Percentiles rank a stretch among this genome's conserved stretches.
These are phyloP conservation scores for Erebia palarica DNA, from an alignment of 2,888 invertebrate species.

Conservation along the genomic window DNA sequence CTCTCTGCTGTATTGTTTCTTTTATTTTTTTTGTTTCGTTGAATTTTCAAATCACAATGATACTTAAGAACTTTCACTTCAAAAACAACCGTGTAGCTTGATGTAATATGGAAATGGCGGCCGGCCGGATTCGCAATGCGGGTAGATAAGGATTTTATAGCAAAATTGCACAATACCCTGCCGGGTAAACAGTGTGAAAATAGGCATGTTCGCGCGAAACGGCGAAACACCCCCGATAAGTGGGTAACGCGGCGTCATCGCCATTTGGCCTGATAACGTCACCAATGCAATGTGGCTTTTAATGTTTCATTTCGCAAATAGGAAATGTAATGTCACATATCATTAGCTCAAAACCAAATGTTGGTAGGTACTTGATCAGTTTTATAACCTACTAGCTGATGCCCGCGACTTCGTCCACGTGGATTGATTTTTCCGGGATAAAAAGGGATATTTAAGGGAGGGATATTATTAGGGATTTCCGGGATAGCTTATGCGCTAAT, in stretches of 20 bases:
- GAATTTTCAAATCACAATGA: too few relatives aligned
- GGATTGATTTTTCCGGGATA: too few relatives aligned
- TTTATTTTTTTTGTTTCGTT: too few relatives aligned
- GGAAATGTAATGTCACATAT: not conserved
- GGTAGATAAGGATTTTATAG: constrained; percentile 76
- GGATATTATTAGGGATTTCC: too few relatives aligned
- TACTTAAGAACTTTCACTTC: too few relatives aligned
- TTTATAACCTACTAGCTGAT: too few relatives aligned
- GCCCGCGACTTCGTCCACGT: too few relatives aligned
- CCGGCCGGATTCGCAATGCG: constrained; percentile 70
- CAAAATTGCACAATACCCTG: constrained; percentile 55
- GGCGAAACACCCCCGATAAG: constrained; percentile 60
- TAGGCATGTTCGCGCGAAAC: constrained; percentile 52
- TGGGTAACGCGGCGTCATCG: constrained; percentile 42
- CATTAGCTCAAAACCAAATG: not conserved
- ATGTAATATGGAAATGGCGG: constrained; percentile 68
- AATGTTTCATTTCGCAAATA: constrained; percentile 44
- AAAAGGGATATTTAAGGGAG: too few relatives aligned
- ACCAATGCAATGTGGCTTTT: constrained; percentile 36
- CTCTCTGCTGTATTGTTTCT: too few relatives aligned
- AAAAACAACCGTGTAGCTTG: not conserved
- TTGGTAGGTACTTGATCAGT: not conserved
- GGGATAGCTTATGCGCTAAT: too few relatives aligned
- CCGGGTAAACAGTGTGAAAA: constrained; percentile 56
- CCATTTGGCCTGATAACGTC: constrained; percentile 30